Evolutionary conservation across 2,113 vertebrate species (phyloP), one percentile per base, ranked within the genome.

Genomic region (Argyrosomus japonicus): DNA sequence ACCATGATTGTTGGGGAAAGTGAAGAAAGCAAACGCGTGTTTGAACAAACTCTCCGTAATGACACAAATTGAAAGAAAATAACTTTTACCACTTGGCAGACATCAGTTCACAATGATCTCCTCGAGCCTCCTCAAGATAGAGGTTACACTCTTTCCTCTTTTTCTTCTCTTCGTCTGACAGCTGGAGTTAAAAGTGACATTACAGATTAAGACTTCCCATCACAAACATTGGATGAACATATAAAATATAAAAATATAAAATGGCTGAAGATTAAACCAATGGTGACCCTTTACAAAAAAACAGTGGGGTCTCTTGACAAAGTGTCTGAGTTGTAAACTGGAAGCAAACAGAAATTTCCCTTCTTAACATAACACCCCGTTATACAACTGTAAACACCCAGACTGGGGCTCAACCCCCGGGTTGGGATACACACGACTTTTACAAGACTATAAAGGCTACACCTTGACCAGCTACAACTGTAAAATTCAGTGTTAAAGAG

Each of bases 11-110:
- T 85, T 4, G 45, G 13, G 64, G 51, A 65, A 82, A 88, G 85
- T 63, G 60, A 84, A 87, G 70, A 70, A 79, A 75, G 90, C 79
- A 64, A 91, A 87, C 54, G 25, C 53, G 82, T 32, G 79, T 57
- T 77, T 54, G 11, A 69, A 32, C 68, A 77, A 77, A 89, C 57
- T 82, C 61, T 6, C 69, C 58, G 18, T 80, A 85, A 87, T 77
- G 68, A 53, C 40, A n/a, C 58, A 88, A 76, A 83, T 54, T 82
- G 40, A 81, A 82, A 65, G 68, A 73, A 84, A 83, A 77, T 3
- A 57, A 43, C 29, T 61, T 75, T 23, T 0, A 19, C n/a, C 36
- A 5, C 78, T 79, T 54, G 7, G 18, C 32, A 50, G 4, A 48
- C 43, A 48, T 45, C 61, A 45, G 21, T 13, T 68, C 63, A 68